Percentiles rank a stretch among this genome's conserved stretches.
These are phyloP conservation scores for Orthosia gothica DNA, from an alignment of 2,888 invertebrate genomes.

Conservation along the genomic window DNA sequence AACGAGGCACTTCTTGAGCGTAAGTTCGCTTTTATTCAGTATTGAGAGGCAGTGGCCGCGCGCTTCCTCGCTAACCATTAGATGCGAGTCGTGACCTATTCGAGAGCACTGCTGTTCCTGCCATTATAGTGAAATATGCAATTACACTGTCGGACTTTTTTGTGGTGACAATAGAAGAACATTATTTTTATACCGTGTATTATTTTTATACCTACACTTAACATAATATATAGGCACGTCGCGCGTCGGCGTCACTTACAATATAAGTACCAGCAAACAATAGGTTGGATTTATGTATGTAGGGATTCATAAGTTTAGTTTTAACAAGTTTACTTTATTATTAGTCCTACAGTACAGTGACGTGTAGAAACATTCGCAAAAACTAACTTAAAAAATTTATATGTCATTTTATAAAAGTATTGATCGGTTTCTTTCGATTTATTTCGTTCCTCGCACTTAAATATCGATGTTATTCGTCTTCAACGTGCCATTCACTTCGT, in stretches of 20 bases:
- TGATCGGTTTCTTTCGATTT: constrained; percentile 16
- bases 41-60: constrained; percentile 61
- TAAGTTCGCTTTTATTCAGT: constrained; percentile 58
- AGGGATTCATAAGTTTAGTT: not conserved
- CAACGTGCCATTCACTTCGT: constrained; percentile 41
- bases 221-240: no score
- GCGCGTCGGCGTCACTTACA: no score
- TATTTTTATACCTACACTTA: not conserved
- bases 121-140: constrained; percentile 71
- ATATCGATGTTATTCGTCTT: constrained; percentile 38
- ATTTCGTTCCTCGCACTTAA: constrained; percentile 28
- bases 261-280: not conserved
- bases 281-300: not conserved
- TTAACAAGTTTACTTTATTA: not conserved
- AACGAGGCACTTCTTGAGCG: constrained; percentile 26
- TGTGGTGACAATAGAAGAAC: constrained; percentile 9
- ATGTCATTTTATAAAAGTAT: constrained; percentile 8
- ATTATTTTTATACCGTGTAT: constrained; percentile 8
- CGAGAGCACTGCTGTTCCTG: constrained; percentile 61
- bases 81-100: constrained; percentile 51
- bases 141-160: constrained; percentile 61
- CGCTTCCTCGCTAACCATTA: constrained; percentile 55
- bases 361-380: not conserved
- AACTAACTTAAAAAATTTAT: not conserved
- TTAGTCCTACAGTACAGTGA: not conserved